Percentiles rank a stretch among this genome's conserved stretches.
These are phyloP conservation scores for Hylomyscus alleni DNA, from an alignment of 2,797 vertebrate species.

Conservation along the genomic window DNA sequence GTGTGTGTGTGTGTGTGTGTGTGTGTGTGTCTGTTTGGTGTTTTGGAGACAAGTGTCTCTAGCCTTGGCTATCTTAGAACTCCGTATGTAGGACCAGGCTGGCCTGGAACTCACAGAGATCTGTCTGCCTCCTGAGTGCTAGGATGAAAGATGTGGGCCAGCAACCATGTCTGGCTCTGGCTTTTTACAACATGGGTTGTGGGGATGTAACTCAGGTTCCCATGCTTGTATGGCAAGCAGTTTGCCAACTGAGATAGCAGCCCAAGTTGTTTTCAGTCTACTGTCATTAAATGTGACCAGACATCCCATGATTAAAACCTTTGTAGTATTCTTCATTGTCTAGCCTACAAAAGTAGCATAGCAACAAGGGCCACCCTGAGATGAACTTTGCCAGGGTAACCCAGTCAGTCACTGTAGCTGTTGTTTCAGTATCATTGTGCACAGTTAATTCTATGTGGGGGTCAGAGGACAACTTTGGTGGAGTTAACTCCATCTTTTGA, in stretches of 20 bases:
- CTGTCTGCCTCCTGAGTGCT: background rate
- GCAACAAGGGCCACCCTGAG: background rate
- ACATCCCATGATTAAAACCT: constrained; percentile 27
- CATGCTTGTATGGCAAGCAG: background rate
- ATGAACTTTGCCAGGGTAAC: background rate
- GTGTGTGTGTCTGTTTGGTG: background rate
- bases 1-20: background rate
- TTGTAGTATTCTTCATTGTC: background rate
- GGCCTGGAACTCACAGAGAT: background rate
- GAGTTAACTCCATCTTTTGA: background rate
- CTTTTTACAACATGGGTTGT: background rate
- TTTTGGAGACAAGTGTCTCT: background rate
- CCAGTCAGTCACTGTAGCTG: background rate
- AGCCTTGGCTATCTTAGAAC: background rate
- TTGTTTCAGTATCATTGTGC: too few species aligned
- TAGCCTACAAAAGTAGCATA: background rate
- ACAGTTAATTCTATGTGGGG: too few species aligned
- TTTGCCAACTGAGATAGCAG: background rate
- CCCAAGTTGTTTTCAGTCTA: background rate
- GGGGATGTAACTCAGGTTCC: background rate
- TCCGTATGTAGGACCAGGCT: background rate
- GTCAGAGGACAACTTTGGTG: too few species aligned
- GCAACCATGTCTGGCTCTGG: background rate
- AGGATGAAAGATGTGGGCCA: background rate
- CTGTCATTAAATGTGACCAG: background rate